Base-by-base conservation (phyloP, 2,888 invertebrate species). In the Volucella inflata region DNA sequence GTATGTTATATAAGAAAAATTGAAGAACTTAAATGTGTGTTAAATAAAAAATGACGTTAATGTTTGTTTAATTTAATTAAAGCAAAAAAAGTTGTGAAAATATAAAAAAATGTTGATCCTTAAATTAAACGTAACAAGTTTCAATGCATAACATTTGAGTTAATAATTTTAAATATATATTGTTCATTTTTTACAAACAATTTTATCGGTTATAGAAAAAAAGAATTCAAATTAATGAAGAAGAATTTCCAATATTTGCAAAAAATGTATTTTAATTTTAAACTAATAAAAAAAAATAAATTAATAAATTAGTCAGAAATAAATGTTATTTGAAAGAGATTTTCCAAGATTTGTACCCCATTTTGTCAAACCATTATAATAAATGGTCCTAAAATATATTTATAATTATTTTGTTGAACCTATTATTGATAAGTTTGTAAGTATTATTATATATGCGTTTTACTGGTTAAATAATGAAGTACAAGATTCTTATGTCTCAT, bases 341-440 rank as follows among this genome's bases (percentile, higher is more conserved):
- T 53, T 72, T 62, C 30, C 65, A 53, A 62, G 42, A 64, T 74
- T 71, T 64, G 38, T 70, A 70, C 14, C 68, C 64, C 74, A 75
- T n/a, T 67, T 70, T 44, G 60, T 72, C 48, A 68, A 44, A 82
- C 40, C 10, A 67, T 67, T 71, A 60, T 48, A 67, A 30, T 70
- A 38, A 38, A 59, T 71, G 44, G 71, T 30, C 79, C 42, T 55
- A 17, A 17, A 60, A 48, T 51, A 11, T 51, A 60, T 60, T 10
- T 57, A 55, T 14, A 48, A 6, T 30, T 55, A 55, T 64, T 76
- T 64, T 8, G n/a, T 55, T 50, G 60, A 8, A 17, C 46, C 38
- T 59, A 62, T 42, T 9, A 38, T 14, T 67, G 64, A 75, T 84
- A 80, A 80, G 71, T 75, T 74, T 83, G 55, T 83, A 55, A 59